Evolutionary conservation across 2,888 invertebrate species (phyloP).

Genomic region (Philereme transversata): DNA sequence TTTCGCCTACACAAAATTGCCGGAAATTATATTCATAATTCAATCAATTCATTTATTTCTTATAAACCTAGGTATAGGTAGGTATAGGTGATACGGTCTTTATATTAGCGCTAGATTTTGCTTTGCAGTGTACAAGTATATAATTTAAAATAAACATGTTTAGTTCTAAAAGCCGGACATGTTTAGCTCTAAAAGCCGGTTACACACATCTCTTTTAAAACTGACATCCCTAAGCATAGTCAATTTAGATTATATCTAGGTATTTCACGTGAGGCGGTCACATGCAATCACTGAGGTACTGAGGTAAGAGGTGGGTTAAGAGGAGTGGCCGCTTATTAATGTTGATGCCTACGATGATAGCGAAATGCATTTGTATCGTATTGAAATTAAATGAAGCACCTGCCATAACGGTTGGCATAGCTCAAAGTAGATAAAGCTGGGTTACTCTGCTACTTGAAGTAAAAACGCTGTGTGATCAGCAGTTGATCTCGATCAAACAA

Average conservation of each 20-base stretch:
- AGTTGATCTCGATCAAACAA: no score
- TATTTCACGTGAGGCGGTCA: slow-evolving; percentile 61
- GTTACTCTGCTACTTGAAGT: neutral
- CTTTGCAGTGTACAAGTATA: no score
- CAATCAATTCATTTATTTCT: no score
- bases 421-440: slow-evolving; percentile 5
- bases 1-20: no score
- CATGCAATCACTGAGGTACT: slow-evolving; percentile 47
- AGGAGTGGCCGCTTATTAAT: slow-evolving; percentile 41
- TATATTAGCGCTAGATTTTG: no score
- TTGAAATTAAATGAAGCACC: slow-evolving; percentile 34
- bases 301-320: slow-evolving; percentile 34
- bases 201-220: neutral
- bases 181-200: no score
- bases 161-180: no score
- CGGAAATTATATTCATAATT: no score
- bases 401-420: slow-evolving; percentile 28
- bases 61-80: no score
- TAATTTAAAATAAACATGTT: no score
- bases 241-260: slow-evolving; percentile 68
- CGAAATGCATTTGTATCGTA: slow-evolving; percentile 31
- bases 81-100: no score
- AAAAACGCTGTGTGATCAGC: no score
- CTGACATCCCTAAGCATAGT: slow-evolving; percentile 32
- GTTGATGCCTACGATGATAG: slow-evolving; percentile 36